Evolutionary conservation across 2,797 vertebrate species (phyloP).

Genomic region (Gymnoscopelus microlampas): DNA sequence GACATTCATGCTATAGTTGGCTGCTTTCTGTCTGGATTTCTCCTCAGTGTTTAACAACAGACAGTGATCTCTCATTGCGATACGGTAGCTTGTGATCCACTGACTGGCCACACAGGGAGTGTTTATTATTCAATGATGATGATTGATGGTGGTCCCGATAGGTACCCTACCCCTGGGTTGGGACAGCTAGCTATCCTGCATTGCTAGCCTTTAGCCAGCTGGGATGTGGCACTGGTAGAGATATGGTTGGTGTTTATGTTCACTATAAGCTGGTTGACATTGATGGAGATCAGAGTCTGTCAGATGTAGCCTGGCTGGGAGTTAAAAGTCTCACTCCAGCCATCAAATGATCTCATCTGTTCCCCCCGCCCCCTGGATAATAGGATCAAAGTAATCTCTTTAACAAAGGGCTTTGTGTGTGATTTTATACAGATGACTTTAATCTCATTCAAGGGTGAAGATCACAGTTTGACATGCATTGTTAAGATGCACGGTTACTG

Average conservation of each 20-base stretch:
- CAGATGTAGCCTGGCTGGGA: slow-evolving; percentile 10
- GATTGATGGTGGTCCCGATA: background rate
- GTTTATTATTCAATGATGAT: background rate
- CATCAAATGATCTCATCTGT: slow-evolving; percentile 44
- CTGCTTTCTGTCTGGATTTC: slow-evolving; percentile 37
- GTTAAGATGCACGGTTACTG: background rate
- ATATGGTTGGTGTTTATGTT: slow-evolving; percentile 55
- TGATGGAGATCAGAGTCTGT: background rate
- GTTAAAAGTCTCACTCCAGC: slow-evolving; percentile 36
- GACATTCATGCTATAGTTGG: slow-evolving; percentile 23
- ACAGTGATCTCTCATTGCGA: background rate
- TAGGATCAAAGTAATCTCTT: slow-evolving; percentile 72
- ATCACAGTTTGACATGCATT: background rate
- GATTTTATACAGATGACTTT: slow-evolving; percentile 61
- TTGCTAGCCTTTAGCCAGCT: slow-evolving; percentile 56
- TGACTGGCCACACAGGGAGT: background rate
- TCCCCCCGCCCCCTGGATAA: slow-evolving; percentile 55
- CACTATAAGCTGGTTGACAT: background rate
- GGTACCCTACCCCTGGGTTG: slow-evolving; percentile 14
- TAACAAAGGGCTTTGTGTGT: slow-evolving; percentile 78
- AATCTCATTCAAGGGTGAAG: slow-evolving; percentile 23
- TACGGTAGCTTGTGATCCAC: background rate
- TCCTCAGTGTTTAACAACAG: slow-evolving; percentile 24
- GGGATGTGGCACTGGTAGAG: slow-evolving; percentile 15
- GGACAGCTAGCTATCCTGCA: slow-evolving; percentile 31